Conservation (phyloP, 2,888 invertebrate species). For the Agriopis marginaria region DNA sequence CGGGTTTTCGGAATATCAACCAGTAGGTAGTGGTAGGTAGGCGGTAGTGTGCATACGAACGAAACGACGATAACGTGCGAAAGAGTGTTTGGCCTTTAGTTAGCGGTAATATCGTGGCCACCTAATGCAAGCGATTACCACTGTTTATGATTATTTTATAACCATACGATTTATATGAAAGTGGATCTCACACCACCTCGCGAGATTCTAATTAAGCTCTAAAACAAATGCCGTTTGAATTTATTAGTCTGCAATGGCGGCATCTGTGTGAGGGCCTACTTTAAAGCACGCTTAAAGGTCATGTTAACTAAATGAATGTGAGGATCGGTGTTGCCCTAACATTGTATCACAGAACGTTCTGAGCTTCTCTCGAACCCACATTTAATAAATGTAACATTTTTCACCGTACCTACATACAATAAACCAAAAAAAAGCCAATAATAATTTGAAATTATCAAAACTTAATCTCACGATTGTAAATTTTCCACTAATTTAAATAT, state of each 20-base stretch:
- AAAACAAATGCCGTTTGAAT: neutral
- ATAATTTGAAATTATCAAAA: no score
- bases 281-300: neutral
- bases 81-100: no score
- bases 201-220: neutral
- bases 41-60: no score
- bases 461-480: no score
- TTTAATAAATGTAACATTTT: neutral
- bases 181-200: neutral
- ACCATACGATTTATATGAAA: neutral
- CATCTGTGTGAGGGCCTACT: neutral
- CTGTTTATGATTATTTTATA: neutral
- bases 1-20: no score
- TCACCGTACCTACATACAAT: neutral
- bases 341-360: conserved; percentile 74
- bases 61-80: no score
- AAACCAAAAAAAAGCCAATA: no score
- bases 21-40: no score
- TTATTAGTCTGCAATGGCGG: neutral
- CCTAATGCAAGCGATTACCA: neutral
- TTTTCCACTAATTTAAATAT: no score
- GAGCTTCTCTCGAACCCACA: conserved; percentile 53
- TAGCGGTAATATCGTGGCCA: neutral
- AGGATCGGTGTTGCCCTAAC: conserved; percentile 10
- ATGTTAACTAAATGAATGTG: neutral